phyloP scores from a whole-genome alignment of 2,113 vertebrate species.

The Raja brachyura region DNA sequence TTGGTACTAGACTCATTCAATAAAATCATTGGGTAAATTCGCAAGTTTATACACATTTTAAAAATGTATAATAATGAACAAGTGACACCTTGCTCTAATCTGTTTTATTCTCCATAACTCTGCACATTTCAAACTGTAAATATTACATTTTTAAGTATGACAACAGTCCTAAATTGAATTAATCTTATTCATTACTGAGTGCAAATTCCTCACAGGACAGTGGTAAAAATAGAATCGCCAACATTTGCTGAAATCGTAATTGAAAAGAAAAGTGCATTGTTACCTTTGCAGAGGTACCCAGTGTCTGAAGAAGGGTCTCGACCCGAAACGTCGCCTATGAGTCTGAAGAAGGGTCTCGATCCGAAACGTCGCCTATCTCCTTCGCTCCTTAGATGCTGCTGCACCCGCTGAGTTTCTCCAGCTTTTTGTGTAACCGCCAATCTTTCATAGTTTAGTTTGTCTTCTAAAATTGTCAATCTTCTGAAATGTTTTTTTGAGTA shows the following conservation, averaged over 20 bases:
- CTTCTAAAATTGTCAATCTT: background rate
- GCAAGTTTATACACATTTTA: background rate
- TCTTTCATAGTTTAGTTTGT: slow-evolving; percentile 56
- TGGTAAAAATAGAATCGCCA: background rate
- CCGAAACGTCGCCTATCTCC: too few species aligned
- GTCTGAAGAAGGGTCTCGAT: too few species aligned
- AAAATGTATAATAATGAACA: background rate
- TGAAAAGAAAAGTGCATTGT: slow-evolving; percentile 40
- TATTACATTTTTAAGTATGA: background rate
- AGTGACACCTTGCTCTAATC: background rate
- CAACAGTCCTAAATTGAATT: background rate
- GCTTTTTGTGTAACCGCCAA: too few species aligned
- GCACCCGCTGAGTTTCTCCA: too few species aligned
- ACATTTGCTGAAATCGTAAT: background rate
- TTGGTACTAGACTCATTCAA: background rate
- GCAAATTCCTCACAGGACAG: background rate
- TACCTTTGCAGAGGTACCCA: slow-evolving; percentile 69
- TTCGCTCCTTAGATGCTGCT: too few species aligned
- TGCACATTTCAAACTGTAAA: background rate
- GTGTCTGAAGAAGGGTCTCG: too few species aligned
- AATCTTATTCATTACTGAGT: background rate
- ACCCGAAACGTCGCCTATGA: too few species aligned
- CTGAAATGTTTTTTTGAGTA: background rate
- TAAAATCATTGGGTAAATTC: background rate
- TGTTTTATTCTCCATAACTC: too few species aligned